phyloP scores from a whole-genome alignment of 1,140 invertebrate species.

The Lepidurus packardi region DNA sequence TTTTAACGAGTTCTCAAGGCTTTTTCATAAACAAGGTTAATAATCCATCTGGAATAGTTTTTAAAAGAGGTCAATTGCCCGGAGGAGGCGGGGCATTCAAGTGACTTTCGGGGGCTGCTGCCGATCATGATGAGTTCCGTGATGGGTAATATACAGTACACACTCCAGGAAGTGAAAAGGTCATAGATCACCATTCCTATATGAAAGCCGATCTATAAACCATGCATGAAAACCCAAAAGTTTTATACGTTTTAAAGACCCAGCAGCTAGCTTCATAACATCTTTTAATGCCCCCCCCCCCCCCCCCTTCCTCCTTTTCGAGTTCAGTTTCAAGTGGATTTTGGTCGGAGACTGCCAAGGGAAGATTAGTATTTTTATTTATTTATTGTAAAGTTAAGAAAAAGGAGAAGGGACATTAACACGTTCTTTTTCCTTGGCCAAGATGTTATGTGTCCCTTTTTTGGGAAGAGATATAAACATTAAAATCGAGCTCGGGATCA shows the following conservation, averaged over 20 bases:
- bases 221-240: neutral
- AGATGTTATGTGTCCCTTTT: neutral
- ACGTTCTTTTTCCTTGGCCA: neutral
- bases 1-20: neutral
- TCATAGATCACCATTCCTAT: neutral
- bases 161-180: neutral
- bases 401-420: no score
- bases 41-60: no score
- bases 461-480: neutral
- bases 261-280: neutral
- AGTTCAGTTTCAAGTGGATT: neutral
- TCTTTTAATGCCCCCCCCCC: neutral
- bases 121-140: neutral
- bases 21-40: neutral
- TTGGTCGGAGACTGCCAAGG: neutral
- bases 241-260: neutral
- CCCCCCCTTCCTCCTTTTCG: neutral
- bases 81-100: neutral
- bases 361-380: neutral
- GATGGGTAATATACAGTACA: neutral
- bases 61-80: no score
- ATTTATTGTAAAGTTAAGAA: no score
- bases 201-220: neutral
- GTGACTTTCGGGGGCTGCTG: neutral
- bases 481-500: neutral